phyloP scores from a whole-genome alignment of 2,113 vertebrate genomes.

The Chionomys nivalis region DNA sequence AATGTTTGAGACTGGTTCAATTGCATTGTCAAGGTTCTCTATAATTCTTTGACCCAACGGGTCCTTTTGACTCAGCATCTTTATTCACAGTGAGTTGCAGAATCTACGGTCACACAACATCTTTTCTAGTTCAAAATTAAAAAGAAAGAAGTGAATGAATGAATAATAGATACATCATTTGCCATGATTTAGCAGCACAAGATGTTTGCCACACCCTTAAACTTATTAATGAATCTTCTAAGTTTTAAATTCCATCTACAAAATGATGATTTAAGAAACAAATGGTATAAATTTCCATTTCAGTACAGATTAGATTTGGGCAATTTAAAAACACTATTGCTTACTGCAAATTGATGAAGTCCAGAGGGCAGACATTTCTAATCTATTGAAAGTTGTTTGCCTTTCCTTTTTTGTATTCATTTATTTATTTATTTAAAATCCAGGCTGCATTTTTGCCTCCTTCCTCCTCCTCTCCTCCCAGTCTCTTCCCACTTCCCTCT shows the following conservation, averaged over 20 bases:
- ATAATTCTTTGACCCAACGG: not conserved
- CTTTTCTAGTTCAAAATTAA: not conserved
- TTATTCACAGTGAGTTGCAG: not conserved
- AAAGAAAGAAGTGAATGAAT: not conserved
- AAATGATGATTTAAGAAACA: not conserved
- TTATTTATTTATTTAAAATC: not conserved
- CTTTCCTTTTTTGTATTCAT: not conserved
- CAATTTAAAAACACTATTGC: conserved; percentile 20
- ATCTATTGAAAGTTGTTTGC: not conserved
- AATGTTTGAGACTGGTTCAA: not conserved
- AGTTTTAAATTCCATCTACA: not conserved
- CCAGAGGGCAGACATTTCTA: not conserved
- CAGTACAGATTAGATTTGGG: not conserved
- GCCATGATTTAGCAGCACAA: not conserved
- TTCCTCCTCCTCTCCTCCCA: not conserved
- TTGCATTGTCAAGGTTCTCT: not conserved
- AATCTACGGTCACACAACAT: fast-evolving
- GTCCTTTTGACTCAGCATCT: not conserved
- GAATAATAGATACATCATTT: not conserved
- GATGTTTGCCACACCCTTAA: not conserved
- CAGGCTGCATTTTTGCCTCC: not conserved
- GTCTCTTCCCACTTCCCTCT: not conserved
- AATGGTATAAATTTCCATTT: not conserved
- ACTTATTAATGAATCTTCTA: not conserved
- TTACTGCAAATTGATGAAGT: conserved; percentile 43